Evolutionary conservation across 1,140 invertebrate genomes (phyloP).

Genomic region (Hypsibius dujardini): DNA sequence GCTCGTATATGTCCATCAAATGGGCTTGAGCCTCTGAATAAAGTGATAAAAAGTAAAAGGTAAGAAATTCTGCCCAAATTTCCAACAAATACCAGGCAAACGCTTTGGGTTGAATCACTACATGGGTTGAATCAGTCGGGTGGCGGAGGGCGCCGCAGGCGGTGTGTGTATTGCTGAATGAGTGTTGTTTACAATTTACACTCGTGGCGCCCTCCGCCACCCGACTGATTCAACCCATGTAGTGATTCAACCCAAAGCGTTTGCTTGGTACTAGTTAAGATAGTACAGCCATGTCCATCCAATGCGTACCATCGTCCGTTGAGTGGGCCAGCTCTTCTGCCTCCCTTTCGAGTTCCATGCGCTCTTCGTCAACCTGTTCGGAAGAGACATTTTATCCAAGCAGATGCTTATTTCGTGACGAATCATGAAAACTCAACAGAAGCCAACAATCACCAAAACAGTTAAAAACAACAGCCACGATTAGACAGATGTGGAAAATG

Average conservation of each 20-base stretch:
- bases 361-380: constrained; percentile 48
- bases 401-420: no score
- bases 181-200: not conserved
- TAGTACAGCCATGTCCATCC: not conserved
- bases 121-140: not conserved
- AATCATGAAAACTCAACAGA: no score
- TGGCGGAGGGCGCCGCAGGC: not conserved
- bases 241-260: no score
- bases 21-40: constrained; percentile 68
- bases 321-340: constrained; percentile 70
- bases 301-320: constrained; percentile 58
- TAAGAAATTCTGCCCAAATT: constrained; percentile 11
- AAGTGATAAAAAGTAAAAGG: constrained; percentile 22
- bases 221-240: no score
- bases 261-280: no score
- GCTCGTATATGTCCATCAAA: constrained; percentile 90
- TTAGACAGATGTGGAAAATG: no score
- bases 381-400: no score
- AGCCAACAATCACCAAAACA: no score
- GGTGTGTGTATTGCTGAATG: not conserved
- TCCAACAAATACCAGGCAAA: constrained; percentile 15
- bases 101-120: not conserved
- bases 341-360: constrained; percentile 70
- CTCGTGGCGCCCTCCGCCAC: no score
- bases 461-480: no score